Evolutionary conservation across 2,888 invertebrate species (phyloP), one percentile per base, ranked within the genome.

Genomic region (Plutella xylostella): DNA sequence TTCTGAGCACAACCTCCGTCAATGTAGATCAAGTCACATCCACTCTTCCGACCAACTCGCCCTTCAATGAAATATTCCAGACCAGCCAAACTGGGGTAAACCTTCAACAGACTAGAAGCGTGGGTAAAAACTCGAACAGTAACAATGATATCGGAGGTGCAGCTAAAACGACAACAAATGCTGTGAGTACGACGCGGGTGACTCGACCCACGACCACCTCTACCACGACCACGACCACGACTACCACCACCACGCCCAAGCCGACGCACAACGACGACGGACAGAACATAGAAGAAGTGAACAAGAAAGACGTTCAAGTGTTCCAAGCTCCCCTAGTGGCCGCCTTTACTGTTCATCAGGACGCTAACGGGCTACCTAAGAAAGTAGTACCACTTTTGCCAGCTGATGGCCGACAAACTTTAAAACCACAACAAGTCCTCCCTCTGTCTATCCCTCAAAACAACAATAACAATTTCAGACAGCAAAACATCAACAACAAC

Each of bases 331-430:
- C 94, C 0, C 65, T 94, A 47, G 91, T 94, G 0, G 92, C 93
- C 2, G 94, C 94, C 0, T 94, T 94, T 59, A 94, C 94, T 0
- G 92, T 94, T 0, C 92, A 94, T 52, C 90, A 94, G 68, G 93
- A 94, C 61, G 90, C 89, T 52, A 85, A 86, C 21, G 94, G 94
- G 1, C 63, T 89, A n/a, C 92, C 94, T 0, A 90, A 91, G 55
- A 91, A 90, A 65, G 91, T 93, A 0, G 89, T 92, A 42, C 92
- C 93, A 0, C 86, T 92, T n/a, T 56, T 88, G 86, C 59, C 88
- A 88, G 58, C 82, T 85, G 51, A 68, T 40, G 45, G n/a, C 20
- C 19, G 15, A 15, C 17, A 5, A 37, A n/a, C 18, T 38, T 19
- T 28, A 20, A 11, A 28, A 4, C 30, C 44, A 37, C 21, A 14